Evolutionary conservation across 2,113 vertebrate species (phyloP), one percentile per base, ranked within the genome.

Genomic region (Paralichthys olivaceus): DNA sequence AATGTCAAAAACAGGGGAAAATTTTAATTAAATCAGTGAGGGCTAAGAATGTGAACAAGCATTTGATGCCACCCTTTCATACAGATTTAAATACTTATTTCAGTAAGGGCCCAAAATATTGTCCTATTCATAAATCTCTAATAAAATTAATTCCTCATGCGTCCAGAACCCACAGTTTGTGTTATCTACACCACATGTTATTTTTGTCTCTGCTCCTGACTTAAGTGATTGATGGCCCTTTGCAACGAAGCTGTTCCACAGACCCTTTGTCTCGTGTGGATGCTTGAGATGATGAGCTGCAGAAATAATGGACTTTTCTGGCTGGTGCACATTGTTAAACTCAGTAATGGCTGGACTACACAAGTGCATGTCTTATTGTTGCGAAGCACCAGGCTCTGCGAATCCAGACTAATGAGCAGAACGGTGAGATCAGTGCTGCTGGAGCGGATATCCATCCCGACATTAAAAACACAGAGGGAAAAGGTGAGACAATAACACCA

Each of bases 281-380:
- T 87, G 86, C 87, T 88, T 61, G 65, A 87, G 86, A 92, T 89
- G 90, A 92, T 90, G 90, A 91, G 91, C 87, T 85, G 83, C 80
- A 81, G 85, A 75, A 53, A 53, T 20, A 90, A 93, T 90, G 87
- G 86, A 91, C 86, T 90, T 86, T 89, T 90, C 80, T 84, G 79
- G 74, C 87, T 70, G 87, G 73, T 89, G 86, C 85, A 84, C 87
- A 86, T 91, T 89, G 79, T 84, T 83, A 90, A 89, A 85, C 80
- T 65, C 34, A 4, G 70, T 83, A 86, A 89, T 80, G 84, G 80
- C 70, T 7, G 83, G 78, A 89, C 84, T 83, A 76, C 74, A 84
- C 75, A 79, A 81, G 83, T 67, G 79, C 77, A 65, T 76, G 84
- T 82, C 87, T 83, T 67, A 81, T 82, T 85, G 69, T 85, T 55